These are phyloP conservation scores for Eufriesea mexicana DNA, from an alignment of 1,140 invertebrate species.

Conservation along the genomic window DNA sequence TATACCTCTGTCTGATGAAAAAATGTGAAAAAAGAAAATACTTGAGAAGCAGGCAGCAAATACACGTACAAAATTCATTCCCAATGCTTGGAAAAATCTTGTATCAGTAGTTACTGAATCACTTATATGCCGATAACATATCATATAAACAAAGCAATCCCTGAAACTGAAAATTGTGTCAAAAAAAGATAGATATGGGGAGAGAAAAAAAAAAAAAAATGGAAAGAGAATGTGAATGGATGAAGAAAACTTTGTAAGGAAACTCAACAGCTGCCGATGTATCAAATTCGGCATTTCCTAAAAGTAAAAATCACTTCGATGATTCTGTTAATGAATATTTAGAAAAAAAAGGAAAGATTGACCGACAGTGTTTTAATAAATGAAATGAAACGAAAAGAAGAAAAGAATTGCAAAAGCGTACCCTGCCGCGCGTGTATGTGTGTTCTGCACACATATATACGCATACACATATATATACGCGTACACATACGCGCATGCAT, in stretches of 20 bases:
- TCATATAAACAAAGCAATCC: background rate
- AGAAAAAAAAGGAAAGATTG: background rate
- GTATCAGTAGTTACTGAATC: background rate
- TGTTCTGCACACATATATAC: conserved; percentile 41
- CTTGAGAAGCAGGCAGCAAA: conserved; percentile 5
- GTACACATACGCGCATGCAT: conserved; percentile 62
- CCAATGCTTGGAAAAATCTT: background rate
- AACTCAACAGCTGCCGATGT: background rate
- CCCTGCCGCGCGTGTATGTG: conserved; percentile 46
- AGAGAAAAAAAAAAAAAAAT: background rate
- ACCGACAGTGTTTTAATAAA: background rate
- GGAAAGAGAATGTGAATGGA: background rate
- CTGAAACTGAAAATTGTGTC: background rate
- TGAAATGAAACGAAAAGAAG: background rate
- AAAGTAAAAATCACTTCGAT: conserved; percentile 5
- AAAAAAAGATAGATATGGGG: background rate
- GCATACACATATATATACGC: conserved; percentile 43
- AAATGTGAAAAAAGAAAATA: background rate
- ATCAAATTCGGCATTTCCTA: background rate
- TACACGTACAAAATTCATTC: conserved; percentile 27
- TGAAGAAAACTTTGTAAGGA: no score
- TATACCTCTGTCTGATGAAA: background rate
- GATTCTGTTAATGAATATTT: background rate
- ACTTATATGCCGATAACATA: background rate
- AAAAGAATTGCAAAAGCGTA: conserved; percentile 25